Percentiles rank a stretch among this genome's conserved stretches.
Evolutionary conservation across 2,113 vertebrate species (phyloP).

Genomic region (Neodon shergylaensis): DNA sequence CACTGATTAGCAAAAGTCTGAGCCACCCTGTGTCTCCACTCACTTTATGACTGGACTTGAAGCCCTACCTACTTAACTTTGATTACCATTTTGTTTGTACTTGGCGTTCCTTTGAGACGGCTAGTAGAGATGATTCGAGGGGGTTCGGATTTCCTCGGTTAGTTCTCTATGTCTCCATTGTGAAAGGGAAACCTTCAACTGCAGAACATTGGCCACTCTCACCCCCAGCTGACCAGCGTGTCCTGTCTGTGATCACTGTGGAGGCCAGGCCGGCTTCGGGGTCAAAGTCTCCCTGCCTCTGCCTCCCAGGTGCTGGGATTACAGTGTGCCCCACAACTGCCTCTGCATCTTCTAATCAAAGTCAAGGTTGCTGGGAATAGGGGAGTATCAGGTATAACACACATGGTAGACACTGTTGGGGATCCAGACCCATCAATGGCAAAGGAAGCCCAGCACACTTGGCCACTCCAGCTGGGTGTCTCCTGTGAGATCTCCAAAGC

Average conservation of each 20-base stretch:
- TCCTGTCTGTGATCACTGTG: not conserved
- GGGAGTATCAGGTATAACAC: not conserved
- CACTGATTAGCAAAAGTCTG: not conserved
- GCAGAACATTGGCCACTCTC: not conserved
- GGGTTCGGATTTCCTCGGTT: not conserved
- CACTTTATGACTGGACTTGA: not conserved
- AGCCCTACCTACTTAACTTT: not conserved
- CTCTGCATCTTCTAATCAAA: not conserved
- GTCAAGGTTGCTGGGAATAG: not conserved
- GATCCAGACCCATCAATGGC: not conserved
- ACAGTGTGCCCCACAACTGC: not conserved
- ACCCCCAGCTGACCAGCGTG: not conserved
- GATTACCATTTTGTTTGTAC: conserved; percentile 15
- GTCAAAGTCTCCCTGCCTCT: not conserved
- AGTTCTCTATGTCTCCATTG: not conserved
- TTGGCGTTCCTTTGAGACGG: not conserved
- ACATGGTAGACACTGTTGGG: not conserved
- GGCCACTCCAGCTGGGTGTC: not conserved
- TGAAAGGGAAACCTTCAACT: not conserved
- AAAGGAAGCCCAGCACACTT: not conserved
- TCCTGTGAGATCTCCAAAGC: not conserved
- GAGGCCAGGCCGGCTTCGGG: not conserved
- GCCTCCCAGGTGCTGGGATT: not conserved
- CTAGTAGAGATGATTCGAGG: not conserved
- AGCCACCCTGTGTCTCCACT: not conserved